Base-by-base conservation (phyloP, 2,113 vertebrate species). In the Macquaria australasica region DNA sequence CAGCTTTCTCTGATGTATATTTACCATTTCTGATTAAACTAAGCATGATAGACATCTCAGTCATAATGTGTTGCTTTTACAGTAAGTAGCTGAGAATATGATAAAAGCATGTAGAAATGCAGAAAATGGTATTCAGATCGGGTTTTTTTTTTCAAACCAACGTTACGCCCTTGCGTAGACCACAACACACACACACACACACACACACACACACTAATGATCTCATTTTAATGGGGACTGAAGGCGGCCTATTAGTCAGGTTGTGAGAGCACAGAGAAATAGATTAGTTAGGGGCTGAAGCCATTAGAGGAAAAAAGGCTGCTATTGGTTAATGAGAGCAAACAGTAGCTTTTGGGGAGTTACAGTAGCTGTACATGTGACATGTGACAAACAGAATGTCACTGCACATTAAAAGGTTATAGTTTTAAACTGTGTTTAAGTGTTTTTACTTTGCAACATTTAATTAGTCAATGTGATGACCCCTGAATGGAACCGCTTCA, bases 161-260 rank as follows among this genome's bases (percentile, higher is more conserved):
- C 34, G 34, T 34, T 34, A 34, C 4, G 3, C 4, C 34, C 34
- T 34, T 34, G 34, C 4, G 53, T 67, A 12, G 43, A 37, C 28
- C 70, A 6, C 37, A 78, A 31, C 55, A 60, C 66, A 80, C 60
- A 64, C 14, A 64, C 25, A 69, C 20, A 73, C 23, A 55, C 50
- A 48, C 16, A 64, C 25, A 69, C 20, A 73, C 23, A 55, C 50
- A 48, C 16, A 43, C 39, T 79, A 83, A 87, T 87, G 66, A 67
- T 31, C 76, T 84, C 18, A 50, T 78, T 90, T 67, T 62, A 79
- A 75, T 81, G 77, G 59, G n/a, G 37, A 73, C 39, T 84, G 70
- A 70, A 79, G 56, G 77, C 50, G 60, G 67, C 53, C 63, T 63
- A 63, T 86, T 69, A 70, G 60, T 88, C 56, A 59, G 28, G 11